A percentile compares a stretch with the other conserved stretches of the same genome.
phyloP scores from a whole-genome alignment of 2,113 vertebrate species.

The Phodopus roborovskii region DNA sequence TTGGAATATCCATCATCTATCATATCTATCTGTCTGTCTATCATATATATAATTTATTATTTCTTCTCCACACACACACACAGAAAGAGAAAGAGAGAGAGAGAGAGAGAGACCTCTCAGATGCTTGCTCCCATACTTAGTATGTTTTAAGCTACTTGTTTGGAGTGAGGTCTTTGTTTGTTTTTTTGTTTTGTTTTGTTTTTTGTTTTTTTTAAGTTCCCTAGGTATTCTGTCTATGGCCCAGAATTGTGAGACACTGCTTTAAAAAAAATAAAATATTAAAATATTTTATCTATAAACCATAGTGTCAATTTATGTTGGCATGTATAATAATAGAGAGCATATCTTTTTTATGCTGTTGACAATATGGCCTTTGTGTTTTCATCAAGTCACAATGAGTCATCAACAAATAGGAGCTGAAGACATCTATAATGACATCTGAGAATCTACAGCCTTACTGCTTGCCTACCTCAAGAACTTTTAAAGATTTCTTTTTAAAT shows the following conservation, averaged over 20 bases:
- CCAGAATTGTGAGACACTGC: background rate
- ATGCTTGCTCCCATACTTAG: background rate
- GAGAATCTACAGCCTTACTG: background rate
- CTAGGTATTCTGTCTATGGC: background rate
- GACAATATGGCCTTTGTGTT: background rate
- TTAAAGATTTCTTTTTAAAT: background rate
- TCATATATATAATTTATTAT: background rate
- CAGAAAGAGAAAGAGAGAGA: background rate
- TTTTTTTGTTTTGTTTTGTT: background rate
- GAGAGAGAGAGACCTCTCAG: no score
- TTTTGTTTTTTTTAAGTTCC: background rate
- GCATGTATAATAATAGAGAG: constrained; percentile 15
- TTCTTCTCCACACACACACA: background rate
- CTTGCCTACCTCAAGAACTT: background rate
- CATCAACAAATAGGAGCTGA: background rate
- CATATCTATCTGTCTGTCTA: background rate
- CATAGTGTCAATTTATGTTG: background rate
- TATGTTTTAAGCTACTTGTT: constrained; percentile 12
- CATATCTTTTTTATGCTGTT: background rate
- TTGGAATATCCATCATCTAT: background rate
- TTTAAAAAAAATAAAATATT: constrained; percentile 13
- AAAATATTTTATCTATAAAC: background rate
- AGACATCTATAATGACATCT: background rate
- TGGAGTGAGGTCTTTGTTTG: background rate
- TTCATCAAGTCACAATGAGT: background rate